Evolutionary conservation across 2,113 vertebrate species (phyloP).

Genomic region (Cheilinus undulatus): DNA sequence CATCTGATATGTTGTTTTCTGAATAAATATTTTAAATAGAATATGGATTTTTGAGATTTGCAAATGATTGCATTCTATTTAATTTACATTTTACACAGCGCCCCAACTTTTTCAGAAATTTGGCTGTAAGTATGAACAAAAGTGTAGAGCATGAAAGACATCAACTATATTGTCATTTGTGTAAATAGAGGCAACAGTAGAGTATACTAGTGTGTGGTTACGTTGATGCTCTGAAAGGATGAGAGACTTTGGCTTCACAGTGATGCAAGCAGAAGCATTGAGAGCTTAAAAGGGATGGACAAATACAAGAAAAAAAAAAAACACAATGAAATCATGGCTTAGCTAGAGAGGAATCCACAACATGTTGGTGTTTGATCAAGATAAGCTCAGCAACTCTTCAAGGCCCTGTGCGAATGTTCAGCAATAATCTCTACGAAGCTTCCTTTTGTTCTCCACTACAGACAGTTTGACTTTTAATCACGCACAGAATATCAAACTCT

Average conservation of each 20-base stretch:
- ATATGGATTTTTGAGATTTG: too few species aligned
- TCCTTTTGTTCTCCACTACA: constrained; percentile 18
- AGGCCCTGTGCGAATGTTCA: constrained; percentile 1
- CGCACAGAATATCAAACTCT: neutral
- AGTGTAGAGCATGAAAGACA: too few species aligned
- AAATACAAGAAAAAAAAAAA: neutral
- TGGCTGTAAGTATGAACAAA: too few species aligned
- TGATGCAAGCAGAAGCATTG: neutral
- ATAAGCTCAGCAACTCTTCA: constrained; percentile 17
- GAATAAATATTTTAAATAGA: too few species aligned
- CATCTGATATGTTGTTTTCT: too few species aligned
- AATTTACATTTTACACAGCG: too few species aligned
- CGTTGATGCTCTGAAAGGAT: neutral
- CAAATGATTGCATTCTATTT: too few species aligned
- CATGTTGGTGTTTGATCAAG: constrained; percentile 38
- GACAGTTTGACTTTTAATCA: neutral
- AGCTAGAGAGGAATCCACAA: neutral
- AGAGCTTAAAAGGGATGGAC: neutral
- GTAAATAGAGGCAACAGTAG: too few species aligned
- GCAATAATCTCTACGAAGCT: constrained; percentile 20
- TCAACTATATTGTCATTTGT: too few species aligned
- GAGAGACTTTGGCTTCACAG: neutral
- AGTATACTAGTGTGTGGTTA: too few species aligned
- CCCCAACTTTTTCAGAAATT: too few species aligned
- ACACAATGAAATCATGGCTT: constrained; percentile 3